phyloP scores from a whole-genome alignment of 2,797 vertebrate species.

The Channallabes apus region DNA sequence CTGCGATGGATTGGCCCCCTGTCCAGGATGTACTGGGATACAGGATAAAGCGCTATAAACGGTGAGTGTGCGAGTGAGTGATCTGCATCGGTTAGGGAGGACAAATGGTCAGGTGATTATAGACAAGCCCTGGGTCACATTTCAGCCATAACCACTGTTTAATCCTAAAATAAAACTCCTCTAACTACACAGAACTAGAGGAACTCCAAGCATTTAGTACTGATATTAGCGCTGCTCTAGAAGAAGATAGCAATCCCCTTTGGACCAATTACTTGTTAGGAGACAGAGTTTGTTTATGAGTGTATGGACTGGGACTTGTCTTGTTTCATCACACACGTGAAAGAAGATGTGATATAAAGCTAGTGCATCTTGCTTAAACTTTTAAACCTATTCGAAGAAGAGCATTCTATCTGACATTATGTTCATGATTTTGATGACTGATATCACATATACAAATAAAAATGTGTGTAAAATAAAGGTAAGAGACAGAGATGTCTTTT shows the following conservation, averaged over 20 bases:
- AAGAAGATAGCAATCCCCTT: slow-evolving; percentile 44
- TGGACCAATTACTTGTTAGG: slow-evolving; percentile 51
- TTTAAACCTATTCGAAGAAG: slow-evolving; percentile 2
- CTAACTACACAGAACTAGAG: background rate
- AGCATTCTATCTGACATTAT: background rate
- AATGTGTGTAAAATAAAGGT: background rate
- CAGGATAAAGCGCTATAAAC: no score
- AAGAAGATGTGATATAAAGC: slow-evolving; percentile 23
- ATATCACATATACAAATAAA: background rate
- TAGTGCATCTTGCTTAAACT: background rate
- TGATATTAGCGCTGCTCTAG: slow-evolving; percentile 40
- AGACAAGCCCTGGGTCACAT: background rate
- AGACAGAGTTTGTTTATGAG: slow-evolving; percentile 50
- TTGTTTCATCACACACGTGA: slow-evolving; percentile 19
- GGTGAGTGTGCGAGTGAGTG: no score
- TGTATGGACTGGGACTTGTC: slow-evolving; percentile 43
- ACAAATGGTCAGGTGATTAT: background rate
- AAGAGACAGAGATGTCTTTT: background rate
- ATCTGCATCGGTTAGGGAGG: background rate
- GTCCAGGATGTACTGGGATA: no score
- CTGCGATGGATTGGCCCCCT: no score
- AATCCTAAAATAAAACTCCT: slow-evolving; percentile 2
- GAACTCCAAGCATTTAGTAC: slow-evolving; percentile 9
- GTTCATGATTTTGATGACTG: background rate
- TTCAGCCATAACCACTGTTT: background rate